phyloP scores from a whole-genome alignment of 2,113 vertebrate genomes.

The Leucosticte australis region DNA sequence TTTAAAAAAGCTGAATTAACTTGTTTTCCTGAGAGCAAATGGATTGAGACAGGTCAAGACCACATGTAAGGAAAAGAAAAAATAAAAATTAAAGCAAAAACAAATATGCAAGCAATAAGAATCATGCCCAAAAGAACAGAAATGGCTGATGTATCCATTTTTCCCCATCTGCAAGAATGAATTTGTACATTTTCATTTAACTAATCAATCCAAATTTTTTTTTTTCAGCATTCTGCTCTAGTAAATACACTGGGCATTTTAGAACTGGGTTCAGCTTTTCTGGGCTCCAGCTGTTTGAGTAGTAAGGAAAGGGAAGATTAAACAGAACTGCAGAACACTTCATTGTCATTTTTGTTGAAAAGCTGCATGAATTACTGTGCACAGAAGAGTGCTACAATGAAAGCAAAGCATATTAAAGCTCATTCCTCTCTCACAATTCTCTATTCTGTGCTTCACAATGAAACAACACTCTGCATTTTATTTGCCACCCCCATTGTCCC shows the following conservation, averaged over 20 bases:
- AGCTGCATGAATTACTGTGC: background rate
- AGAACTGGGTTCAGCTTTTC: background rate
- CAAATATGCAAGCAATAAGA: background rate
- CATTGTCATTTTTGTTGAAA: background rate
- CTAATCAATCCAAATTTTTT: background rate
- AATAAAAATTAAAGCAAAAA: background rate
- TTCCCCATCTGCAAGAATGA: background rate
- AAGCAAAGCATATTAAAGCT: conserved; percentile 23
- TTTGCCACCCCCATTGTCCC: conserved; percentile 31
- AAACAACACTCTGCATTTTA: background rate
- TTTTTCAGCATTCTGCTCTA: background rate
- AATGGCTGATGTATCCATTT: background rate
- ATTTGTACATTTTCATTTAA: background rate
- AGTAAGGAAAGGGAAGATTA: background rate
- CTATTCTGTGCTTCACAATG: conserved; percentile 8
- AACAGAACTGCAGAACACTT: conserved; percentile 1
- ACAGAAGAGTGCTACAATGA: conserved; percentile 1
- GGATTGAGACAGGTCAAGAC: background rate
- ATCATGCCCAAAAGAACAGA: background rate
- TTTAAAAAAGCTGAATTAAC: conserved; percentile 24
- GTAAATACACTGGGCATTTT: background rate
- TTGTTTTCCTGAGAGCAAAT: conserved; percentile 11
- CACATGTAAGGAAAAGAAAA: background rate
- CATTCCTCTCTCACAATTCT: conserved; percentile 24
- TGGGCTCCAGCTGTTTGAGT: background rate